These are phyloP conservation scores for Mantis religiosa DNA, from an alignment of 2,888 invertebrate species.

Conservation along the genomic window DNA sequence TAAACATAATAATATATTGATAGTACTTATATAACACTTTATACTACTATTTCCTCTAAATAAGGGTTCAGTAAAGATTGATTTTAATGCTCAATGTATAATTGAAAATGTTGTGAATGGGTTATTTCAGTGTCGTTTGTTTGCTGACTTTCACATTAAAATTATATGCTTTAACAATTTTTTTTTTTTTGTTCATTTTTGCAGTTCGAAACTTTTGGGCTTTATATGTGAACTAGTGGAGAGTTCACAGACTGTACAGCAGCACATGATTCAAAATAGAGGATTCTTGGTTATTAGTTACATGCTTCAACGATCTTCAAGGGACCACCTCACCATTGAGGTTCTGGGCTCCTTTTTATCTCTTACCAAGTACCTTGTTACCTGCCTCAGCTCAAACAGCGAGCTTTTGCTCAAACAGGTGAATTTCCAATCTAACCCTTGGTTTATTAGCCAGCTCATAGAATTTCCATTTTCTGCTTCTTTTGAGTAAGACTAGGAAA, in stretches of 20 bases:
- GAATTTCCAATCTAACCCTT: slow-evolving; percentile 36
- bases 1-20: too few relatives aligned
- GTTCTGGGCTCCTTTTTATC: slow-evolving; percentile 89
- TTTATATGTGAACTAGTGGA: slow-evolving; percentile 97
- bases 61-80: too few relatives aligned
- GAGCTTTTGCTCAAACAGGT: slow-evolving; percentile 90
- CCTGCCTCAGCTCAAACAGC: slow-evolving; percentile 87
- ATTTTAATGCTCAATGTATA: too few relatives aligned
- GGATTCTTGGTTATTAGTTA: slow-evolving; percentile 98
- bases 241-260: slow-evolving; percentile 95
- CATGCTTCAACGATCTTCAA: slow-evolving; percentile 87
- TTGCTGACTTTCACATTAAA: too few relatives aligned
- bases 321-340: slow-evolving; percentile 90
- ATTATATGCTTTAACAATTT: not conserved
- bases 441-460: not conserved
- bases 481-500: not conserved
- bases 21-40: too few relatives aligned
- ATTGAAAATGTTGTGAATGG: too few relatives aligned
- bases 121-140: too few relatives aligned
- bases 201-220: slow-evolving; percentile 89
- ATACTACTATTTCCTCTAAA: too few relatives aligned
- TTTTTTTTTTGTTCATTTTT: slow-evolving; percentile 36
- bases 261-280: slow-evolving; percentile 98
- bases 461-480: not conserved
- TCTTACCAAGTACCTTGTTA: slow-evolving; percentile 88